These are phyloP conservation scores for Baryphthengus martii DNA, from an alignment of 2,113 vertebrate genomes.

Conservation along the genomic window DNA sequence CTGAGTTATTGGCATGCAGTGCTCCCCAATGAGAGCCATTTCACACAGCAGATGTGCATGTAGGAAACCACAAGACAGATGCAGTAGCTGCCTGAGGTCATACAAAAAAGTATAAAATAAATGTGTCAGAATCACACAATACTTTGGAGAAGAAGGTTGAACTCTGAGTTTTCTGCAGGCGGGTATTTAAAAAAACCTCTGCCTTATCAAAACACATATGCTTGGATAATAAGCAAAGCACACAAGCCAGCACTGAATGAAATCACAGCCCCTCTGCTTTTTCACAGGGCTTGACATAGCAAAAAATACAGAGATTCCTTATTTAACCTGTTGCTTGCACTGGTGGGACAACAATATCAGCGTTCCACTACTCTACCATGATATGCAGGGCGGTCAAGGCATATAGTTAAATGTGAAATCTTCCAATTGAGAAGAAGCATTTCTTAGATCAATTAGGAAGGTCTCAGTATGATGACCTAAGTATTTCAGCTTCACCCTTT, in stretches of 20 bases:
- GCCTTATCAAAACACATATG: neutral
- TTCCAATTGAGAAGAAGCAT: neutral
- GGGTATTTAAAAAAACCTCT: neutral
- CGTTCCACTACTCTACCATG: neutral
- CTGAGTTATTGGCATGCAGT: neutral
- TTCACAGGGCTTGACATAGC: neutral
- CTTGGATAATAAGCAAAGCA: neutral
- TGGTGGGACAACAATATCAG: neutral
- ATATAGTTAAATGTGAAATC: neutral
- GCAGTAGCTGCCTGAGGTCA: neutral
- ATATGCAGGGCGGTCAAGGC: neutral
- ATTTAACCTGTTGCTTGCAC: neutral
- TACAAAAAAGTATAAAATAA: neutral
- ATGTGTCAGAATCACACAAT: neutral
- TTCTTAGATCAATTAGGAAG: neutral
- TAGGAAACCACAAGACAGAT: neutral
- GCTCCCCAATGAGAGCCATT: neutral
- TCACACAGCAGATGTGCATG: neutral
- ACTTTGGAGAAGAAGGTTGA: neutral
- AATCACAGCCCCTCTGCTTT: neutral
- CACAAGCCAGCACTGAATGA: neutral
- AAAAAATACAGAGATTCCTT: neutral
- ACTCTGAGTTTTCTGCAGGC: neutral
- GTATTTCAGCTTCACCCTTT: neutral
- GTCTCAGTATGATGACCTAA: neutral